A percentile compares a stretch with the other conserved stretches of the same genome.
phyloP scores from a whole-genome alignment of 2,113 vertebrate species.

The Rhinolophus ferrumequinum region DNA sequence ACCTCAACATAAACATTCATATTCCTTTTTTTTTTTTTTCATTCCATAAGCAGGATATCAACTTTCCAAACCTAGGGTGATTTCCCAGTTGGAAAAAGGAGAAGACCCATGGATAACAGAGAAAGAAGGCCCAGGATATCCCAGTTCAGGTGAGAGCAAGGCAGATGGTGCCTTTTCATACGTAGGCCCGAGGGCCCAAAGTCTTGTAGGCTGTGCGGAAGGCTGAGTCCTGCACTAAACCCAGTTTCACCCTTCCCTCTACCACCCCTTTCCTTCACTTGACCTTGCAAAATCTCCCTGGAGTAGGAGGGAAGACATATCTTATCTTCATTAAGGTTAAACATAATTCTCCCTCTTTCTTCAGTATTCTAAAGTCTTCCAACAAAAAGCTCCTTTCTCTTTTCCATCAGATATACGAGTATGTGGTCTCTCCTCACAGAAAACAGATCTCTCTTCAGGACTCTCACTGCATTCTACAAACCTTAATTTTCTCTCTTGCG shows the following conservation, averaged over 20 bases:
- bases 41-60: constrained; percentile 63
- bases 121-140: constrained; percentile 36
- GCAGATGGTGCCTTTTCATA: background rate
- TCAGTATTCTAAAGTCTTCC: background rate
- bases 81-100: constrained; percentile 77
- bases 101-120: constrained; percentile 70
- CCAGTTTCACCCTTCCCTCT: background rate
- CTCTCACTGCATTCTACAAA: background rate
- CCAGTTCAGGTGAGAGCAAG: constrained; percentile 63
- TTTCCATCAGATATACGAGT: background rate
- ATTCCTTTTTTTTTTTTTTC: background rate
- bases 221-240: background rate
- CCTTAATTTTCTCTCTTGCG: background rate
- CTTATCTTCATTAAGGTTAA: background rate
- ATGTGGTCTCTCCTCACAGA: background rate
- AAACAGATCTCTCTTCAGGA: background rate
- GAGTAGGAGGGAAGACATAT: background rate
- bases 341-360: constrained; percentile 16
- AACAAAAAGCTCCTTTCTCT: background rate
- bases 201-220: background rate
- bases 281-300: background rate
- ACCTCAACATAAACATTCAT: background rate
- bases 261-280: background rate
- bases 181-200: too few relatives aligned
- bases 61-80: constrained; percentile 73